phyloP scores from a whole-genome alignment of 2,797 vertebrate genomes.

The Propithecus deckenii region DNA sequence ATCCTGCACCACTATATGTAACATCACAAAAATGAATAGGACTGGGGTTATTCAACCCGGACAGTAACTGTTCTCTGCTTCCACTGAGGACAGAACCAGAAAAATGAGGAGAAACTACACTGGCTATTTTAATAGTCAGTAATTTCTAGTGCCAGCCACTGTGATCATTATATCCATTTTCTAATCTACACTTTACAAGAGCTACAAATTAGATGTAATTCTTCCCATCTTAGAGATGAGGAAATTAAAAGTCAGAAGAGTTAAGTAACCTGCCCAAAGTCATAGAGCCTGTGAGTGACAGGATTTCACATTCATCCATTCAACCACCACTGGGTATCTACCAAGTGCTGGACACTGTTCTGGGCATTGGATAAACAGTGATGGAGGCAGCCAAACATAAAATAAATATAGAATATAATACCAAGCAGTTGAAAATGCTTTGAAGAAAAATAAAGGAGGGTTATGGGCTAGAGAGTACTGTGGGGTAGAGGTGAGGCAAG shows the following conservation, averaged over 20 bases:
- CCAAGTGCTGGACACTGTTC: background rate
- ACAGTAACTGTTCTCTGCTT: background rate
- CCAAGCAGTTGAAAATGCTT: background rate
- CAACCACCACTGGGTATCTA: background rate
- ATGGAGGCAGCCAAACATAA: background rate
- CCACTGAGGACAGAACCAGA: background rate
- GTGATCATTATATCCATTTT: background rate
- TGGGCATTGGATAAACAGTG: background rate
- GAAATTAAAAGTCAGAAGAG: background rate
- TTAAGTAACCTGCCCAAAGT: slow-evolving; percentile 12
- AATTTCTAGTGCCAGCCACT: slow-evolving; percentile 8
- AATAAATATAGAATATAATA: slow-evolving; percentile 40
- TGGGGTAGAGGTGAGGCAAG: background rate
- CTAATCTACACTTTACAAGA: background rate
- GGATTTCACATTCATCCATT: background rate
- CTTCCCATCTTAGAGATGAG: slow-evolving; percentile 31
- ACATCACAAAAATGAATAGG: background rate
- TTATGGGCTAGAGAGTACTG: background rate
- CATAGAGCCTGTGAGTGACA: background rate
- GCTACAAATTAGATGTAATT: background rate
- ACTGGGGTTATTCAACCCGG: background rate
- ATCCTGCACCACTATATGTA: background rate
- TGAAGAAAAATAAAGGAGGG: slow-evolving; percentile 5
- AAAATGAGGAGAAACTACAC: background rate
- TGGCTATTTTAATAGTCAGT: slow-evolving; percentile 38